Conservation (phyloP, 1,140 invertebrate species). For the Conopomorpha cramerella region DNA sequence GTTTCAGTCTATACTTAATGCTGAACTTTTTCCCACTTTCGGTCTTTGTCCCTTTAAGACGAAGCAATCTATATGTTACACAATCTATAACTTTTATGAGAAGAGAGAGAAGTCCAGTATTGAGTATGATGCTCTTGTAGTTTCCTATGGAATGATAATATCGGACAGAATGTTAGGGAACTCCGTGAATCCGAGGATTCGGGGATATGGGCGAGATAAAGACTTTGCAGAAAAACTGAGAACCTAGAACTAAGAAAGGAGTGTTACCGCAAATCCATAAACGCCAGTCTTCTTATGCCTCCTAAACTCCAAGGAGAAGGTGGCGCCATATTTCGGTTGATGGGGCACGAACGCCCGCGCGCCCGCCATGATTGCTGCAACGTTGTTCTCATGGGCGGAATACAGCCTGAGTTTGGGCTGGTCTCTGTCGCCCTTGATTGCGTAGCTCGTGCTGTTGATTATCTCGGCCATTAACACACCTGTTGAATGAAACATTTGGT, state of each 20-base stretch:
- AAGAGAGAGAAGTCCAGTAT: too few relatives aligned
- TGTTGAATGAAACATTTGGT: too few relatives aligned
- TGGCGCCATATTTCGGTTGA: constrained; percentile 61
- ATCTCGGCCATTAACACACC: constrained; percentile 63
- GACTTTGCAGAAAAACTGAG: background rate
- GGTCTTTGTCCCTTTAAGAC: too few relatives aligned
- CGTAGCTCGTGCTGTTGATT: constrained; percentile 43
- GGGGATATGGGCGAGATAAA: background rate
- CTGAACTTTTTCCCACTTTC: too few relatives aligned
- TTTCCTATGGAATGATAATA: too few relatives aligned
- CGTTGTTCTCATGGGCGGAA: constrained; percentile 72
- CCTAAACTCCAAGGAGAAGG: constrained; percentile 43
- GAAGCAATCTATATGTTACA: too few relatives aligned
- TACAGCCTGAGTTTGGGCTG: constrained; percentile 62
- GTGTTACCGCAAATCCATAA: constrained; percentile 31
- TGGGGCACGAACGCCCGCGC: constrained; percentile 66
- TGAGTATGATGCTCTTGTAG: too few relatives aligned
- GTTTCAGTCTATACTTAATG: too few relatives aligned
- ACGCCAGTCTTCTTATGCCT: constrained; percentile 13
- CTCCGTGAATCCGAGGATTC: background rate
- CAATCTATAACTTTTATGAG: too few relatives aligned
- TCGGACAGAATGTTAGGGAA: too few relatives aligned
- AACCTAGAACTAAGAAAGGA: constrained; percentile 1
- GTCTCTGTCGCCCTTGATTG: constrained; percentile 26
- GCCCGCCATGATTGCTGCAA: constrained; percentile 66